Base-by-base conservation (phyloP, 2,113 vertebrate species). In the Prietella phreatophila region DNA sequence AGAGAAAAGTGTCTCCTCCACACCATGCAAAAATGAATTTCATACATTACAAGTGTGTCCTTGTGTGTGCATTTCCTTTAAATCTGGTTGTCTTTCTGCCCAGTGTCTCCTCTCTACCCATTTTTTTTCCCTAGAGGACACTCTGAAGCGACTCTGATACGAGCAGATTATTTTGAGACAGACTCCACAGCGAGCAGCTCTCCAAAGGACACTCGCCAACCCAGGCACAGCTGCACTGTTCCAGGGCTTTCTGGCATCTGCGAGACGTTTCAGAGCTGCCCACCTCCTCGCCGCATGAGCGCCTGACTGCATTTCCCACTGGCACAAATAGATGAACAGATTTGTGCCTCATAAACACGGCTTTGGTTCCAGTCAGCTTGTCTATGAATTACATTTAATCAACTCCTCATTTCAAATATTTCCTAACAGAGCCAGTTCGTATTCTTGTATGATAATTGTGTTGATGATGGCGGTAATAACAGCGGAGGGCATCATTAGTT, bases 291-390 rank as follows among this genome's bases (percentile, higher is more conserved):
- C 30, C 30, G 81, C 76, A 58, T 79, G 85, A 65, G 69, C 82
- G 79, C 85, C 67, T 87, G 30, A 61, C 61, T 84, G 82, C 84
- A 20, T 73, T 82, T 89, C 88, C 75, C 84, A 85, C 85, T 91
- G 90, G 90, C 90, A 90, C 87, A 88, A 85, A 90, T 83, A 87
- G 85, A 82, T 85, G 89, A 90, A 75, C 90, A 90, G 90, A 88
- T 91, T 91, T 90, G 67, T 25, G 58, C 85, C 67, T 88, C 85
- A 82, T 88, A 88, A 89, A 89, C 79, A 83, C 63, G 56, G 84
- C 30, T 88, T 83, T 84, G 75, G 47, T 84, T 89, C 81, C 84
- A 86, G 85, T 73, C 82, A 80, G 87, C 67, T 85, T 89, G 86
- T 89, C 85, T 83, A 19, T 63, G 85, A 89, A 90, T 87, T 87